Evolutionary conservation across 2,797 vertebrate genomes (phyloP).

Genomic region (Enteromius afrohamiltoni): DNA sequence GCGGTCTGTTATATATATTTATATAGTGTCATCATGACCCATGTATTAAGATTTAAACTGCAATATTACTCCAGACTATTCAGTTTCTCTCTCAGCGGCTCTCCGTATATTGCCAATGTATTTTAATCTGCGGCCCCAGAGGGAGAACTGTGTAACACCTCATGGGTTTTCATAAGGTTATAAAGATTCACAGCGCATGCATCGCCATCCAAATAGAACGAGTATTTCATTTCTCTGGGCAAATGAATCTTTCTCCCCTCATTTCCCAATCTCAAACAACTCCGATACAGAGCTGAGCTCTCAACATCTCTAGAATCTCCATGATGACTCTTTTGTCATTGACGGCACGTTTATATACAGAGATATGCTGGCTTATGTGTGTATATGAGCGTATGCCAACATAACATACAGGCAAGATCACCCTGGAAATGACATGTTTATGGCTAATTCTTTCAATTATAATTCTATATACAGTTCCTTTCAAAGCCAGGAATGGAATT

Average conservation of each 20-base stretch:
- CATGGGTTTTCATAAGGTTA: constrained; percentile 53
- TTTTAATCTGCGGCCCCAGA: constrained; percentile 44
- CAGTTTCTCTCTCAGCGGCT: constrained; percentile 16
- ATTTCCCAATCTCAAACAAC: constrained; percentile 42
- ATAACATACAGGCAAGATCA: neutral
- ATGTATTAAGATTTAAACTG: constrained; percentile 43
- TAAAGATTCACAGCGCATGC: constrained; percentile 52
- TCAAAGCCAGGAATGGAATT: neutral
- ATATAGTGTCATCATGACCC: constrained; percentile 34
- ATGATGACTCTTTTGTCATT: constrained; percentile 38
- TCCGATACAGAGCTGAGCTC: constrained; percentile 28
- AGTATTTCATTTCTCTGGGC: constrained; percentile 47
- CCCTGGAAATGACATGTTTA: neutral
- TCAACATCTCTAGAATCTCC: constrained; percentile 12
- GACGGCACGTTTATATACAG: neutral
- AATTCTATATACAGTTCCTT: neutral
- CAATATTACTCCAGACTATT: constrained; percentile 36
- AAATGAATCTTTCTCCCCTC: constrained; percentile 35
- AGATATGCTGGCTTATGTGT: neutral
- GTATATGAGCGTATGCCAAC: neutral
- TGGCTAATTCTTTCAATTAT: neutral
- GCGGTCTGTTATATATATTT: constrained; percentile 25
- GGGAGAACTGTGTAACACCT: constrained; percentile 43
- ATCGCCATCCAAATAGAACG: constrained; percentile 39
- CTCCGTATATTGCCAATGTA: constrained; percentile 44